Evolutionary conservation across 2,113 vertebrate species (phyloP), one percentile per base, ranked within the genome.

Genomic region (Pterocles burchelli): DNA sequence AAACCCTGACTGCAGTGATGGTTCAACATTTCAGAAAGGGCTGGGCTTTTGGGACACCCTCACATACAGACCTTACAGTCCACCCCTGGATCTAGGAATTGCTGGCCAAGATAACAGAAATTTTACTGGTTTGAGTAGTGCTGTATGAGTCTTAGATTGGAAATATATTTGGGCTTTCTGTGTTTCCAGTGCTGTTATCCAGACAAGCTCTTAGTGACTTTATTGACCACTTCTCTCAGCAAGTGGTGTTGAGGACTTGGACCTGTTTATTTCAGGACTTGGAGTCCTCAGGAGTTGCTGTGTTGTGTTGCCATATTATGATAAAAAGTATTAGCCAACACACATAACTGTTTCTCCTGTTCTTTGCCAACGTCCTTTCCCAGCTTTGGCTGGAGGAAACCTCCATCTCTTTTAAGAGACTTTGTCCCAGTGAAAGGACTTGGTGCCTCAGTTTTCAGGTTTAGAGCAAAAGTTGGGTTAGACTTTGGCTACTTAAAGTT

Each of bases 301-400:
- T 43, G 26, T 46, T 58, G n/a, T 90, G 16, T 63, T 72, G 41
- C 46, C 17, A 6, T 36, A 13, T 17, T 21, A 25, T 19, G 4
- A 4, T 31, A 20, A 57, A 81, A 57, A 59, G 28, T 17, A 45
- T 25, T 70, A 67, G 13, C 28, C 21, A 36, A 34, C 7, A 17
- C 21, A 13, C 0, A 0, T 71, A 31, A 54, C 28, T 26, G 17
- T 26, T 55, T 83, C 10, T 62, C 41, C 21, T 7, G 7, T 63
- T 72, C 68, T 48, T 54, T 28, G 51, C 33, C 36, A 41, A 79
- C 36, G 21, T 41, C 33, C 8, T 62, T 68, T 52, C 43, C 29
- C 26, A 19, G 8, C 17, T 67, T 91, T 62, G 43, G 15, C 33
- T 59, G 29, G 48, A 74, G 29, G 46, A 65, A 66, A 7, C 17